These are phyloP conservation scores for Capreolus pygargus DNA, from an alignment of 2,113 vertebrate species.

Conservation along the genomic window DNA sequence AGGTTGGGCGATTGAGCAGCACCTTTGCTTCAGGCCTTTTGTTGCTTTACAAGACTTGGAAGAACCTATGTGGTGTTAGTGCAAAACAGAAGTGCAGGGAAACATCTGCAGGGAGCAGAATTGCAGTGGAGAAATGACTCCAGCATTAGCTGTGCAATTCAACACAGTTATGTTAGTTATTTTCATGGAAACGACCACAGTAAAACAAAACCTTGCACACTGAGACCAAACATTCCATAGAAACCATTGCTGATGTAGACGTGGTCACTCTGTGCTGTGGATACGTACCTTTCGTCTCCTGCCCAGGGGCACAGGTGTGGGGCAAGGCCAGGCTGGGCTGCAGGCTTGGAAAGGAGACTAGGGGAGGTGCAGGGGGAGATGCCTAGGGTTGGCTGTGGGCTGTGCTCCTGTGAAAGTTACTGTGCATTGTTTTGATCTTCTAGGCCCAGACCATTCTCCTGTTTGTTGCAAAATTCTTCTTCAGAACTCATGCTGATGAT, in stretches of 20 bases:
- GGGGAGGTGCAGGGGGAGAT: background rate
- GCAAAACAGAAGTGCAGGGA: background rate
- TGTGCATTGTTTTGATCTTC: background rate
- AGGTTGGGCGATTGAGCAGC: background rate
- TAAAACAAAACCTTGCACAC: background rate
- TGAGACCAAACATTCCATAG: background rate
- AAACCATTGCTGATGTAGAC: background rate
- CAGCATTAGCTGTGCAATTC: background rate
- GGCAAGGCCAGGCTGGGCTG: background rate
- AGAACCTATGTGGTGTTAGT: background rate
- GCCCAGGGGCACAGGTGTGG: background rate
- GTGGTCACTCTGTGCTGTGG: background rate
- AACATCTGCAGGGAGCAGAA: background rate
- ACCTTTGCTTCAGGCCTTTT: background rate
- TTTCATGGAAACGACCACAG: background rate
- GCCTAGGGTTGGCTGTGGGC: background rate
- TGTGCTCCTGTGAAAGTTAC: background rate
- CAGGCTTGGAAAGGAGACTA: background rate
- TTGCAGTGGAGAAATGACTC: background rate
- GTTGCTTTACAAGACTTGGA: background rate
- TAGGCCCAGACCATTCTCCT: background rate
- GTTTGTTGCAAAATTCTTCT: constrained; percentile 1
- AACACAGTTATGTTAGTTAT: background rate
- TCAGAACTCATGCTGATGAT: background rate
- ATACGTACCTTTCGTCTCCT: background rate